Evolutionary conservation across 2,888 invertebrate species (phyloP).

Genomic region (Macrophya alboannulata): DNA sequence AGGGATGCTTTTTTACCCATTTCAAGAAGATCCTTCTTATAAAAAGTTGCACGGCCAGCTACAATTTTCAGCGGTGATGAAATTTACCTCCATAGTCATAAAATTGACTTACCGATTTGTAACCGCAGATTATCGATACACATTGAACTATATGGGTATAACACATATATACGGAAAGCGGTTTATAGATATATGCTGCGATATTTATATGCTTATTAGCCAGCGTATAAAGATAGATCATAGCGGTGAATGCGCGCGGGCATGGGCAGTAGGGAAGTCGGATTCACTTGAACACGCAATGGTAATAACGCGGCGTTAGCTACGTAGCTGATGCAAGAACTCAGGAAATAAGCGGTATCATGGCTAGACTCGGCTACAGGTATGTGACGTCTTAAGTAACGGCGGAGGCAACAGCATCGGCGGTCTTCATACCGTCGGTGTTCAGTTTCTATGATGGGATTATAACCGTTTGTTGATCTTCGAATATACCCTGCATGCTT

Average conservation of each 20-base stretch:
- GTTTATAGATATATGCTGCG: no score
- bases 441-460: conserved; percentile 57
- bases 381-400: conserved; percentile 46
- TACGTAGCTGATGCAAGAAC: neutral
- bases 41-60: neutral
- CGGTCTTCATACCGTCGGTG: neutral
- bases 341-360: conserved; percentile 26
- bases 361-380: conserved; percentile 1
- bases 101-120: neutral
- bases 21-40: neutral
- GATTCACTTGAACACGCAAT: conserved; percentile 40
- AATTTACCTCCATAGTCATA: neutral
- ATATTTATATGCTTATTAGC: conserved; percentile 3
- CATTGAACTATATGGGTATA: neutral
- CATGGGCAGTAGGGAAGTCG: conserved; percentile 10
- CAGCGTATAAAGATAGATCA: neutral
- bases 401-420: conserved; percentile 34
- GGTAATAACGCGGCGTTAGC: conserved; percentile 22
- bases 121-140: neutral
- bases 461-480: conserved; percentile 60
- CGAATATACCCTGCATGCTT: conserved; percentile 14
- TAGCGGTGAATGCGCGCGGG: conserved; percentile 32
- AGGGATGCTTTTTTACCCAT: neutral
- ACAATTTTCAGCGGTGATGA: neutral
- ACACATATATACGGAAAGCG: neutral